Evolutionary conservation across 2,888 invertebrate species (phyloP), one percentile per base, ranked within the genome.

Genomic region (Habroteleia sp.): DNA sequence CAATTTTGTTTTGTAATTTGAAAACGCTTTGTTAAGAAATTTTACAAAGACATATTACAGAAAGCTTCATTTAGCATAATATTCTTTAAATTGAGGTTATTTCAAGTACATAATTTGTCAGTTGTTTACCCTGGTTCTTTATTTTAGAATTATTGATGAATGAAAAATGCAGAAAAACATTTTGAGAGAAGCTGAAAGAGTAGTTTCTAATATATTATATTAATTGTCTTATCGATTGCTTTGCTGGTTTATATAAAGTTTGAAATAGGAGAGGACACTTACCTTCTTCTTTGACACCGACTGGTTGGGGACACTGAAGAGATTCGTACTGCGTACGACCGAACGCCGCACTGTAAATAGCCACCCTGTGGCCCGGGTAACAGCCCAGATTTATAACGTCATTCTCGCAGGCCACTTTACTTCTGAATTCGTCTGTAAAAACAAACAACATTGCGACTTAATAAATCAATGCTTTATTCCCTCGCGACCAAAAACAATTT

Each of bases 401-500:
- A 87, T 96, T 96, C 89, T 97, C 95, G 89, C 98, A 98, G 77
- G 96, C 96, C 84, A 96, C 94, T 91, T 96, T 95, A 89, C 96
- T 97, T 77, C 96, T 93, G 90, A 98, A 98, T 89, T 97, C 96
- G 89, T 96, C 97, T 97, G 92, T 83, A 91, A 91, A 62, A 41
- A 20, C 20, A 41, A 63, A 41, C 50, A 52, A 44, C 41, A 37
- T n/a, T n/a, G n/a, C 25, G 16, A 13, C 8, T 39, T 54, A 37
- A 54, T 27, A 33, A 23, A 23, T 54, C n/a, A 41, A 25, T 14
- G 27, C 10, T 16, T 13, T 13, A 14, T 37, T 8, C 35, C 11
- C 35, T 29, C 7, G n/a, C n/a, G n/a, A n/a, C n/a, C n/a, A n/a
- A n/a, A n/a, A n/a, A n/a, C n/a, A n/a, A n/a, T n/a, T n/a, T n/a